Conservation (phyloP, 2,888 invertebrate genomes). For the Scaptomyza tumidula region DNA sequence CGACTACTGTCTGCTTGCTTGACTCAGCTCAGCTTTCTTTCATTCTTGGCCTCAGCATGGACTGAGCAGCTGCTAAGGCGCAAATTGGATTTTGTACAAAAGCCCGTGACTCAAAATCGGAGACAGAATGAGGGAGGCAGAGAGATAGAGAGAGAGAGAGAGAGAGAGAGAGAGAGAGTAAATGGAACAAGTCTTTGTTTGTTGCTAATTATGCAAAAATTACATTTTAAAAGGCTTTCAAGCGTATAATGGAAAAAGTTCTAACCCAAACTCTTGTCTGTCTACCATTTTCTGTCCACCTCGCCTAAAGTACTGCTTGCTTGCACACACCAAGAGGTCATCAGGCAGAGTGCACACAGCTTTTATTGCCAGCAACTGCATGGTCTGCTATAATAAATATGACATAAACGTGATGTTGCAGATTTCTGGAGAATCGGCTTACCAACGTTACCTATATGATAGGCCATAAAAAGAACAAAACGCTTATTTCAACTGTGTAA, state of each 20-base stretch:
- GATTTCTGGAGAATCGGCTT: slow-evolving; percentile 18
- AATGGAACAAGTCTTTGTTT: slow-evolving; percentile 54
- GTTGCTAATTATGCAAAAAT: slow-evolving; percentile 81
- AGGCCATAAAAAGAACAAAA: not conserved
- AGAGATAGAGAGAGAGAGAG: not conserved
- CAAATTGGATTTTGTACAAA: slow-evolving; percentile 71
- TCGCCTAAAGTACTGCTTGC: slow-evolving; percentile 29
- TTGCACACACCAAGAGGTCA: slow-evolving; percentile 52
- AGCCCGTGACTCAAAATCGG: slow-evolving; percentile 38
- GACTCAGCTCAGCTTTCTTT: slow-evolving; percentile 43
- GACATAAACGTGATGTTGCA: slow-evolving; percentile 48
- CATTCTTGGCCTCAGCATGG: slow-evolving; percentile 55
- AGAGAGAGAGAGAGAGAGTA: not conserved
- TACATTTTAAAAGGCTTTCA: slow-evolving; percentile 78
- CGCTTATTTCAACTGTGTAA: not conserved
- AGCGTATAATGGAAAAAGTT: slow-evolving; percentile 82
- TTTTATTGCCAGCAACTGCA: slow-evolving; percentile 57
- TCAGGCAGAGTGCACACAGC: slow-evolving; percentile 54
- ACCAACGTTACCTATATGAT: not conserved
- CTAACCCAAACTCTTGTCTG: slow-evolving; percentile 36
- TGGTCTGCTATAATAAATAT: slow-evolving; percentile 52
- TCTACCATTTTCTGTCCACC: slow-evolving; percentile 10
- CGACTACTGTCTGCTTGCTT: slow-evolving; percentile 10
- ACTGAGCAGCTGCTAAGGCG: slow-evolving; percentile 64
- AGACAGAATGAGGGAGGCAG: slow-evolving; percentile 7